Percentiles rank a stretch among this genome's conserved stretches.
These are phyloP conservation scores for Montipora capricornis DNA, from an alignment of 64 coral and sea anemone species.

Conservation along the genomic window DNA sequence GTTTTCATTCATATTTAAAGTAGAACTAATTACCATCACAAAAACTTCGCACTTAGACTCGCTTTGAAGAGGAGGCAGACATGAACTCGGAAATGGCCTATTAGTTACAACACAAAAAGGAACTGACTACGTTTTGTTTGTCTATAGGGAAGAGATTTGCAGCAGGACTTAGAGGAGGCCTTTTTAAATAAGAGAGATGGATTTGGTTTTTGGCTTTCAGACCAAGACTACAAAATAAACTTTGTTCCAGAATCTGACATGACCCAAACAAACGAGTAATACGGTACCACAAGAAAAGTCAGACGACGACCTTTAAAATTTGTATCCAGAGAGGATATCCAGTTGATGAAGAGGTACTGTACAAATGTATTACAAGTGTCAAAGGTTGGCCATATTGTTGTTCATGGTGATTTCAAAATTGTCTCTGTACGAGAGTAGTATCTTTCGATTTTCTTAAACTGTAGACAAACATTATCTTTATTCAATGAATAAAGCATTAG, in stretches of 20 bases:
- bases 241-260: neutral
- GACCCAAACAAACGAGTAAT: neutral
- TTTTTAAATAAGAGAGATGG: neutral
- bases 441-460: no score
- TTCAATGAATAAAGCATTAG: no score
- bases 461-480: no score
- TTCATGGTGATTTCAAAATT: no score
- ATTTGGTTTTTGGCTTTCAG: neutral
- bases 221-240: neutral
- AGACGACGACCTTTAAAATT: constrained; percentile 16
- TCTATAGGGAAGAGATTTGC: neutral
- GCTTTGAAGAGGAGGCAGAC: no score
- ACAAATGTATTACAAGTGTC: neutral
- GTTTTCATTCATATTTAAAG: no score
- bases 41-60: no score
- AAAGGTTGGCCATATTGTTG: no score
- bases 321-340: neutral
- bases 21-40: no score
- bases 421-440: no score
- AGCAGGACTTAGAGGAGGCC: neutral
- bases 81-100: no score
- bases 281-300: constrained; percentile 13
- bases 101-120: no score
- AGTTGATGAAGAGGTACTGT: neutral
- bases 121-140: neutral